A percentile compares a stretch with the other conserved stretches of the same genome.
phyloP scores from a whole-genome alignment of 2,797 vertebrate genomes.

The Parauchenoglanis ngamensis region DNA sequence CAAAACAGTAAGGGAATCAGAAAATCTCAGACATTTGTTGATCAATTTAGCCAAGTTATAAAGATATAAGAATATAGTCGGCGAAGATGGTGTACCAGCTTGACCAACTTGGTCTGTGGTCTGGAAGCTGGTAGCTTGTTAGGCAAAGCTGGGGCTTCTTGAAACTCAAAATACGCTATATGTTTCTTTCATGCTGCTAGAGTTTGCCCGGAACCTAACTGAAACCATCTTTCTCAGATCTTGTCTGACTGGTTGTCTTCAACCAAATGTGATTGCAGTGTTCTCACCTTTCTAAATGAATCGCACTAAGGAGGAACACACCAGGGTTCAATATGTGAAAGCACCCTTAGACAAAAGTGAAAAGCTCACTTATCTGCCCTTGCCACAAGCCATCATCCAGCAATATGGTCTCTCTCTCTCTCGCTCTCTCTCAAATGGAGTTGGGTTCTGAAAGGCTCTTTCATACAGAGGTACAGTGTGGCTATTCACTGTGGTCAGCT shows the following conservation, averaged over 20 bases:
- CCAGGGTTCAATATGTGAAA: slow-evolving; percentile 6
- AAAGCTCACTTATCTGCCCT: slow-evolving; percentile 60
- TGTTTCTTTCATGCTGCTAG: background rate
- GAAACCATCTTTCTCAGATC: slow-evolving; percentile 12
- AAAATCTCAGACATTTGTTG: background rate
- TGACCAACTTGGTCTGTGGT: slow-evolving; percentile 13
- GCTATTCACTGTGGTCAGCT: slow-evolving; percentile 61
- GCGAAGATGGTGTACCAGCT: slow-evolving; percentile 4
- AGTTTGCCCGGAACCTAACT: background rate
- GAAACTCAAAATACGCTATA: background rate
- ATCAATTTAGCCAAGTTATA: background rate
- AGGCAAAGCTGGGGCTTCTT: background rate
- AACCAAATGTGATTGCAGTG: background rate
- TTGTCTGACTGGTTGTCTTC: background rate
- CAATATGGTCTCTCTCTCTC: slow-evolving; percentile 45
- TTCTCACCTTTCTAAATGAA: background rate
- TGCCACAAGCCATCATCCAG: slow-evolving; percentile 42
- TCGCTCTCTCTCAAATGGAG: slow-evolving; percentile 30
- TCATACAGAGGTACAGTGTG: slow-evolving; percentile 68
- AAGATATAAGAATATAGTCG: background rate
- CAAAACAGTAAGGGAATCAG: too few relatives aligned
- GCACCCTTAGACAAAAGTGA: slow-evolving; percentile 54
- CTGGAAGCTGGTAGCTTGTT: slow-evolving; percentile 8
- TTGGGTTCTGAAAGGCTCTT: slow-evolving; percentile 66
- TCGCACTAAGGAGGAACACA: background rate